phyloP scores from a whole-genome alignment of 1,140 invertebrate genomes.

The Danaus melanippus region DNA sequence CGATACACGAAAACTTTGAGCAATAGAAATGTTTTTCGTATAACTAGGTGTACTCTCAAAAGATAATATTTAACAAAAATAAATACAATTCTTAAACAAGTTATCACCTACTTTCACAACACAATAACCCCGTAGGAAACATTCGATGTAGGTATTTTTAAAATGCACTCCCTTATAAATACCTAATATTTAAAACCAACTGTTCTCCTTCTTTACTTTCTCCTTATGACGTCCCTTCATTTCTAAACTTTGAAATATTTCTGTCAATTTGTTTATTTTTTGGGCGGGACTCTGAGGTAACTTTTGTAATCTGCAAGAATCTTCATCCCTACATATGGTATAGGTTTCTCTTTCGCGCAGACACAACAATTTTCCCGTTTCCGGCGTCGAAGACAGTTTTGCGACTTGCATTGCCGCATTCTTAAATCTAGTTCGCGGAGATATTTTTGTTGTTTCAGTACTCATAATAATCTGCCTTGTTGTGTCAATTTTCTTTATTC shows the following conservation, averaged over 20 bases:
- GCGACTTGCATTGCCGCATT: conserved; percentile 58
- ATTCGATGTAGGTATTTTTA: conserved; percentile 14
- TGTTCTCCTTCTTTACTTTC: conserved; percentile 62
- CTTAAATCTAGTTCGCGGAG: conserved; percentile 58
- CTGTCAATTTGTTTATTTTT: conserved; percentile 50
- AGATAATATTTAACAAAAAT: conserved; percentile 24
- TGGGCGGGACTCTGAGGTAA: conserved; percentile 45
- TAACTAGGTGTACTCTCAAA: conserved; percentile 28
- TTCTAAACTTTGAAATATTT: conserved; percentile 59
- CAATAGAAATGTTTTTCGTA: conserved; percentile 41
- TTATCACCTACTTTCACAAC: conserved; percentile 35
- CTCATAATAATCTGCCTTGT: conserved; percentile 16
- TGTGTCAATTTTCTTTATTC: conserved; percentile 32
- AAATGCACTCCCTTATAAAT: conserved; percentile 12
- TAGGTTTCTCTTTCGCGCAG: conserved; percentile 50
- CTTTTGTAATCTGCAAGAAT: conserved; percentile 41
- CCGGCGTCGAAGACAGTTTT: conserved; percentile 47
- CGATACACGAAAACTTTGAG: conserved; percentile 53
- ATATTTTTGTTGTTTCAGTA: conserved; percentile 26
- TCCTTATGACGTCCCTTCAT: conserved; percentile 52
- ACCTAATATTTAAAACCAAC: conserved; percentile 49
- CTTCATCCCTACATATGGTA: conserved; percentile 27
- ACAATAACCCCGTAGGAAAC: conserved; percentile 21
- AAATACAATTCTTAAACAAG: conserved; percentile 23
- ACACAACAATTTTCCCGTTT: conserved; percentile 55